Evolutionary conservation across 2,888 invertebrate species (phyloP).

Genomic region (Drosophila paramelanica): DNA sequence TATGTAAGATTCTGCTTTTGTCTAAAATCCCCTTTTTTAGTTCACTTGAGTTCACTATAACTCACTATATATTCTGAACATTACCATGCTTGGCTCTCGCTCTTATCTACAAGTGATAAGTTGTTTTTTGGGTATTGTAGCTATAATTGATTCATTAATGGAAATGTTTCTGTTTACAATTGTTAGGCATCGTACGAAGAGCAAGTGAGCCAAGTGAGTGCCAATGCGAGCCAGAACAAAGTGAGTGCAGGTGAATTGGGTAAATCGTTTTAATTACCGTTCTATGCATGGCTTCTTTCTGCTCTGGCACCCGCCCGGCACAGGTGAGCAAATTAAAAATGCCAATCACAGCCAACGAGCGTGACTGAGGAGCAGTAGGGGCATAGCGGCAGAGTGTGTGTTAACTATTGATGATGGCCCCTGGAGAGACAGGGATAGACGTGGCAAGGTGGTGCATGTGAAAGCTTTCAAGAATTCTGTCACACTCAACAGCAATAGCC

Average conservation of each 20-base stretch:
- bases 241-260: slow-evolving; percentile 31
- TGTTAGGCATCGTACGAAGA: not conserved
- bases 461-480: slow-evolving; percentile 42
- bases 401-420: slow-evolving; percentile 45
- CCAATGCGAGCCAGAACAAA: slow-evolving; percentile 4
- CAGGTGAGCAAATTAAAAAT: slow-evolving; percentile 56
- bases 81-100: not conserved
- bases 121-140: slow-evolving; percentile 2
- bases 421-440: slow-evolving; percentile 31
- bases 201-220: not conserved
- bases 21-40: not conserved
- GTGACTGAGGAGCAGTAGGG: slow-evolving; percentile 28
- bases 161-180: slow-evolving; percentile 28
- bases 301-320: slow-evolving; percentile 34
- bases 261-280: slow-evolving; percentile 52
- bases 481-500: slow-evolving; percentile 23
- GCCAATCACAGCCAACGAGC: slow-evolving; percentile 59
- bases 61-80: not conserved
- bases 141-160: slow-evolving; percentile 31
- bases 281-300: slow-evolving; percentile 23
- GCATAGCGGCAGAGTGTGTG: slow-evolving; percentile 3
- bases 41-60: not conserved
- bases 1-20: not conserved
- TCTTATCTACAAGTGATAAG: slow-evolving; percentile 41
- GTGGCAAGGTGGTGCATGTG: slow-evolving; percentile 36